Conservation (phyloP, 2,888 invertebrate species). For the Metellina segmentata region DNA sequence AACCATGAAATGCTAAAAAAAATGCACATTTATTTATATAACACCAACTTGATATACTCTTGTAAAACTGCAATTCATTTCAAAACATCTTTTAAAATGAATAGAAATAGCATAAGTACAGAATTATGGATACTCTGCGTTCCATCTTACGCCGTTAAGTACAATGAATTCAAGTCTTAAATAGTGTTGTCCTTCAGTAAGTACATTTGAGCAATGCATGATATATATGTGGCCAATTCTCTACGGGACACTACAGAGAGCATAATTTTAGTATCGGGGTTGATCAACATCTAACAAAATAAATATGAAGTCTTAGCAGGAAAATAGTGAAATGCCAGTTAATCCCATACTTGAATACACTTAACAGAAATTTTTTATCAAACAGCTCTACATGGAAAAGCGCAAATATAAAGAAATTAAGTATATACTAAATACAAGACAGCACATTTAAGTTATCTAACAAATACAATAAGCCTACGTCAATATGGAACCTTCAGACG, state of each 20-base stretch:
- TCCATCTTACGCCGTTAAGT: constrained; percentile 25
- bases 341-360: constrained; percentile 47
- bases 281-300: not conserved
- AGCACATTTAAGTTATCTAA: not conserved
- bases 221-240: constrained; percentile 53
- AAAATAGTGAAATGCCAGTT: constrained; percentile 48
- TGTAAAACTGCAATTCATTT: not conserved
- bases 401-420: not conserved
- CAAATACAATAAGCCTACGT: not conserved
- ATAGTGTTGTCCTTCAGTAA: constrained; percentile 49
- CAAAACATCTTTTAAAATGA: not conserved
- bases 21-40: not conserved
- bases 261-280: not conserved
- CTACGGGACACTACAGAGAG: not conserved
- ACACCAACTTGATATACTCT: not conserved
- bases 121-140: constrained; percentile 14
- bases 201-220: constrained; percentile 68
- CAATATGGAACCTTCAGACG: not conserved
- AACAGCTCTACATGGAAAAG: not conserved
- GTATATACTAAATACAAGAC: not conserved
- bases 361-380: not conserved
- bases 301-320: not conserved
- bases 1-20: not conserved
- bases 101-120: constrained; percentile 8
- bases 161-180: constrained; percentile 51